Evolutionary conservation across 2,113 vertebrate species (phyloP), one percentile per base, ranked within the genome.

Genomic region (Leptocoma aspasia): DNA sequence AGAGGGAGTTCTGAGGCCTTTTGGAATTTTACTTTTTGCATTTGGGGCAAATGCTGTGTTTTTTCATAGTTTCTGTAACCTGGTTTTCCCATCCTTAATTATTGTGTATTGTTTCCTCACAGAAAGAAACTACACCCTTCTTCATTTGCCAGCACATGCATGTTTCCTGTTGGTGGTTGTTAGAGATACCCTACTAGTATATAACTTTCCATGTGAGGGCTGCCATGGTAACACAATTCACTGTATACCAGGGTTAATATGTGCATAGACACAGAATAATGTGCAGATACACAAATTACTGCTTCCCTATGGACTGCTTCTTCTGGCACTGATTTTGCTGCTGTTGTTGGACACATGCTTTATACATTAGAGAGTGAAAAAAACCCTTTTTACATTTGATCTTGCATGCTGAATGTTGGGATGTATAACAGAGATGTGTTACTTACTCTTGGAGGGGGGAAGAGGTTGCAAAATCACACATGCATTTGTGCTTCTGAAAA

Each of bases 171-270:
- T 90, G 82, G 92, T 90, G 61, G 80, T n/a, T 94, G 92, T 94
- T 90, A 94, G 86, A 96, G 77, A 90, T 90, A 93, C 86, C 69
- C 89, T 96, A 90, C 86, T 11, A 79, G 91, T 70, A 24, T 24
- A 89, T 83, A 90, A 94, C 91, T 95, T 95, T 92, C 70, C 86
- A 88, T 95, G 82, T 66, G 81, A 94, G 72, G 78, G 95, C 92
- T 95, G 91, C 94, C 92, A 95, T 96, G 92, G 94, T 94, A 96
- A 94, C 87, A 95, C 94, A 93, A 96, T 96, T 95, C 96, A 96
- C 89, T 96, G 94, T 97, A 90, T 95, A 94, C 92, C 77, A 94
- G 94, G 93, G 97, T 97, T 96, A 97, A 97, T 94, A 89, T 94
- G 93, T 95, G 95, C 85, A 95, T 82, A 96, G 95, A 95, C 95